A percentile compares a stretch with the other conserved stretches of the same genome.
phyloP scores from a whole-genome alignment of 2,888 invertebrate genomes.

The Cephus pulcher region DNA sequence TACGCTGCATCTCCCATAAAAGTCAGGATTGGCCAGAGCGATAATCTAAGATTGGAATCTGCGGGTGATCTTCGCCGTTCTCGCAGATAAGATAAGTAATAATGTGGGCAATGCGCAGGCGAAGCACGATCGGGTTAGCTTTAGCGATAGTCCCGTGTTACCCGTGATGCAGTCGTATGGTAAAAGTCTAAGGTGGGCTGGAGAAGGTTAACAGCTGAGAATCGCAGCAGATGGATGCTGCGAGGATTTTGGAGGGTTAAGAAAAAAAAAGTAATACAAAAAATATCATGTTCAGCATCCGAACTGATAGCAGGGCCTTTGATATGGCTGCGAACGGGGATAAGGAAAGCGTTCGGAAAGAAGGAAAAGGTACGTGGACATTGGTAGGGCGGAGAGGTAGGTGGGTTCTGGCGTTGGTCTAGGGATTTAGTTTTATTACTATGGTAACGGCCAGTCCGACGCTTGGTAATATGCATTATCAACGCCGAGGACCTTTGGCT shows the following conservation, averaged over 20 bases:
- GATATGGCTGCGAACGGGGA: background rate
- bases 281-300: conserved; percentile 14
- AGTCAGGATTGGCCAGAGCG: background rate
- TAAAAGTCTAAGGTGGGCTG: conserved; percentile 1
- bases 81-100: conserved; percentile 16
- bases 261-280: conserved; percentile 24
- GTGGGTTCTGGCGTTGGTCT: background rate
- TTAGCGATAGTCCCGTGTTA: conserved; percentile 24
- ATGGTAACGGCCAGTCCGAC: conserved; percentile 34
- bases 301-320: background rate
- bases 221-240: background rate
- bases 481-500: conserved; percentile 34
- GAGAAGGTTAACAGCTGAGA: conserved; percentile 10
- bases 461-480: conserved; percentile 42
- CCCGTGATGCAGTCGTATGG: conserved; percentile 20
- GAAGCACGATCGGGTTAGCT: conserved; percentile 30
- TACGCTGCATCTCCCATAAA: background rate
- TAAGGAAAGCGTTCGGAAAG: background rate
- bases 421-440: conserved; percentile 38
- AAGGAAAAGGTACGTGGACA: background rate
- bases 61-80: conserved; percentile 9
- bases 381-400: background rate
- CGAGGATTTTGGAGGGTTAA: background rate
- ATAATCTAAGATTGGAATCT: conserved; percentile 10
- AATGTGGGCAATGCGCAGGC: conserved; percentile 29